phyloP scores from a whole-genome alignment of 2,113 vertebrate species.

The Chlorodrepanis virens region DNA sequence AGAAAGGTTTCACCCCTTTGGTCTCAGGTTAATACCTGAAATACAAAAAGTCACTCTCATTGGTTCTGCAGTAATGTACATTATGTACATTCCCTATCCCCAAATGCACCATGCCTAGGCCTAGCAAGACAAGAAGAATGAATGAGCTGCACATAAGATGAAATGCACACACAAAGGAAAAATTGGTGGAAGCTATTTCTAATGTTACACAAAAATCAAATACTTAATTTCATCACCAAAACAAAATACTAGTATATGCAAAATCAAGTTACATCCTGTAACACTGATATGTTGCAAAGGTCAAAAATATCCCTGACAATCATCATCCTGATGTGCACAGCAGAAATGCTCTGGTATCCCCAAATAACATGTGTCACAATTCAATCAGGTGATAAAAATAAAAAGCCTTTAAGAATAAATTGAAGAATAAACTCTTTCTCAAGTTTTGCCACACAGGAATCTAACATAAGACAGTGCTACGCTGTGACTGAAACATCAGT shows the following conservation, averaged over 20 bases:
- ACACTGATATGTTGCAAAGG: neutral
- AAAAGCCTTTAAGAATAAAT: neutral
- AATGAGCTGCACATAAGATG: neutral
- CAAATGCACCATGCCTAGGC: neutral
- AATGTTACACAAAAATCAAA: neutral
- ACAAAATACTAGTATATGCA: neutral
- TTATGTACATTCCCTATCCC: neutral
- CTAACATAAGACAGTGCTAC: neutral
- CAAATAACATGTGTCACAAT: neutral
- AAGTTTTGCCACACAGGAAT: neutral
- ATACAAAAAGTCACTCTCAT: neutral
- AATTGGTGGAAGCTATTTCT: neutral
- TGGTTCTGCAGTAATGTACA: neutral
- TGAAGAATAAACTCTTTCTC: neutral
- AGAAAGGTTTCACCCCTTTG: neutral
- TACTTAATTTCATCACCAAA: neutral
- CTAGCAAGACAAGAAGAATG: neutral
- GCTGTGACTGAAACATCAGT: neutral
- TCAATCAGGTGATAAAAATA: neutral
- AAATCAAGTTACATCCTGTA: neutral
- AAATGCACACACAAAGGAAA: neutral
- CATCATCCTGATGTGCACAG: neutral
- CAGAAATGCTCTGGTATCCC: neutral
- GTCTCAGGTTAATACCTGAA: neutral
- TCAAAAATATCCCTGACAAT: neutral